phyloP scores from a whole-genome alignment of 2,113 vertebrate species.

The Taurulus bubalis region DNA sequence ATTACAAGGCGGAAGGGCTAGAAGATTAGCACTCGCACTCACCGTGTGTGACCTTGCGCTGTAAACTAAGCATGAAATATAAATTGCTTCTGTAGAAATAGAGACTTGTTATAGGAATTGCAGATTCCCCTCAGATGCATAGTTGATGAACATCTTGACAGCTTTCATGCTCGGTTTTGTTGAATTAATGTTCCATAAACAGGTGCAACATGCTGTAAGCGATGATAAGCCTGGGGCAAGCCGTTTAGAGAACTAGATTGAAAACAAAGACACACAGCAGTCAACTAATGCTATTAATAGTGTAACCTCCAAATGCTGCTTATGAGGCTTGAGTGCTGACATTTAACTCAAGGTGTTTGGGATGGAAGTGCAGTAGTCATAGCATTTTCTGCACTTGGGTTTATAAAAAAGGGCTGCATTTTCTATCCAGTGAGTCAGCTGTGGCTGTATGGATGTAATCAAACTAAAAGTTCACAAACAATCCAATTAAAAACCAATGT shows the following conservation, averaged over 20 bases:
- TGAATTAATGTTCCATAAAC: conserved; percentile 8
- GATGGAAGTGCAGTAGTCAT: not conserved
- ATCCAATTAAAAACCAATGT: not conserved
- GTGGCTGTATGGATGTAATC: not conserved
- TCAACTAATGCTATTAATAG: conserved; percentile 8
- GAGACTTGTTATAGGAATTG: not conserved
- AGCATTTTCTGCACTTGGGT: not conserved
- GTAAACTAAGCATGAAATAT: not conserved
- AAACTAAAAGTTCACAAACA: not conserved
- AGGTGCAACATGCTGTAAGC: not conserved
- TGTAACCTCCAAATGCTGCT: not conserved
- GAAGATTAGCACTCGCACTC: conserved; percentile 1
- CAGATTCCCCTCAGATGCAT: not conserved
- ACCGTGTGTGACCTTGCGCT: not conserved
- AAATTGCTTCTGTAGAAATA: not conserved
- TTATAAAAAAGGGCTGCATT: not conserved
- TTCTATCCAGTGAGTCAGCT: not conserved
- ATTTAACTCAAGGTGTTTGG: not conserved
- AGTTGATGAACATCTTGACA: not conserved
- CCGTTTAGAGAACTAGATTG: not conserved
- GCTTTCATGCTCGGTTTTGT: not conserved
- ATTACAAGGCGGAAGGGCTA: not conserved
- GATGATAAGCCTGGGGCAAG: not conserved
- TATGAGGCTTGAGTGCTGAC: conserved; percentile 3
- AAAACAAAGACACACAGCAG: conserved; percentile 13